Base-by-base conservation (phyloP, 2,113 vertebrate genomes). In the Brachionichthys hirsutus region DNA sequence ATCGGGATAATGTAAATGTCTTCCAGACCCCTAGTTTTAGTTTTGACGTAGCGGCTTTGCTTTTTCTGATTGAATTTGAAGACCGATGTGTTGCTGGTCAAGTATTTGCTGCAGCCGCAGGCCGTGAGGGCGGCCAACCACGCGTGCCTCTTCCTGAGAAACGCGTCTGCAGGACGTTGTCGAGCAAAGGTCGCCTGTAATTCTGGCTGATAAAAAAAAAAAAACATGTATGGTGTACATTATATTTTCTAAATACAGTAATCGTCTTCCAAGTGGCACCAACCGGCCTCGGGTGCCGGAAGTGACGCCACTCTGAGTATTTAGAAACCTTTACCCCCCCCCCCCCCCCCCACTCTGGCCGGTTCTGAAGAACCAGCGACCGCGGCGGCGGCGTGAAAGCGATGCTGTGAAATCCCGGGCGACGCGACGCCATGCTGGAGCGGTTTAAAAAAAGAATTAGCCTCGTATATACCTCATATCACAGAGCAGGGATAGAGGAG, bases 191-290 rank as follows among this genome's bases (percentile, higher is more conserved):
- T 82, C 75, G 45, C 72, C 54, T 82, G 79, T 83, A 54, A 80
- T 44, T 74, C 55, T 72, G 67, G 57, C 77, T 68, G 67, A 56
- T 73, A 67, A 51, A 41, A 12, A 12, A 11, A 38, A 24, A 67
- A 70, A 70, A 70, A 57, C 76, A 58, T 77, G 75, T 77, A 69
- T 78, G 67, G 63, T 70, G 70, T 82, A 64, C 17, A 1, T n/a
- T 24, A 24, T 42, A 54, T 48, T 72, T 76, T 56, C 47, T 70
- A 73, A 91, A 76, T 85, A 84, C 77, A 87, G 90, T 89, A 90
- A 85, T 43, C 69, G 89, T 91, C 90, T 95, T 96, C 94, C 93
- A 90, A n/a, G n/a, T 89, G 66, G 87, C 81, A 86, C 47, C 62
- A 66, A 84, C 89, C 86, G 89, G 87, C 89, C 81, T 90, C 70